These are phyloP conservation scores for Habrosyne pyritoides DNA, from an alignment of 2,888 invertebrate species.

Conservation along the genomic window DNA sequence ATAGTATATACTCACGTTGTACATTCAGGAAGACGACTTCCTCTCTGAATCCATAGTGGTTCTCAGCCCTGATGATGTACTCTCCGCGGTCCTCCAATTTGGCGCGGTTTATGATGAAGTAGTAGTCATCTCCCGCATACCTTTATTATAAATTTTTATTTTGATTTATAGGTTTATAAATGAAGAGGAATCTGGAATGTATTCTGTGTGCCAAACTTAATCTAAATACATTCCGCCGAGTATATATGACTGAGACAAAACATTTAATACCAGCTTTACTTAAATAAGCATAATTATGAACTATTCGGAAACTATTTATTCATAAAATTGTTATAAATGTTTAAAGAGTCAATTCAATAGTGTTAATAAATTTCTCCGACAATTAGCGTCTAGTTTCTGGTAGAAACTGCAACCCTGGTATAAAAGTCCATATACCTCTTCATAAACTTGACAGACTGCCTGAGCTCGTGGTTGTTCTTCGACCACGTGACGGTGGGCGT, in stretches of 20 bases:
- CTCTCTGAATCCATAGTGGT: conserved; percentile 97
- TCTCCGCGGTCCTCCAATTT: conserved; percentile 98
- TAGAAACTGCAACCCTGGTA: not conserved
- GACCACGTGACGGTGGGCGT: conserved; percentile 98
- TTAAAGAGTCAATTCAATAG: too few relatives aligned
- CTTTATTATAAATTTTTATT: conserved; percentile 45
- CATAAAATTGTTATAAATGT: too few relatives aligned
- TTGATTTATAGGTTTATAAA: too few relatives aligned
- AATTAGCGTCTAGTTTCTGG: too few relatives aligned
- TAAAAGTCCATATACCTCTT: conserved; percentile 85
- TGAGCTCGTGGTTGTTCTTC: conserved; percentile 94
- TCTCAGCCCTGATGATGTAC: conserved; percentile 98
- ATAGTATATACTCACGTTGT: conserved; percentile 89
- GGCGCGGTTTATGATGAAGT: conserved; percentile 98
- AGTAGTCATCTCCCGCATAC: conserved; percentile 97
- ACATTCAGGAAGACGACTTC: conserved; percentile 98
- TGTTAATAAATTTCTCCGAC: too few relatives aligned
- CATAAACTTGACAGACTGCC: conserved; percentile 99
- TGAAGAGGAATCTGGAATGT: too few relatives aligned
- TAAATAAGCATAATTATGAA: too few relatives aligned
- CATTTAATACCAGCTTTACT: too few relatives aligned
- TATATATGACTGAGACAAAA: too few relatives aligned
- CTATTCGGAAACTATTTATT: too few relatives aligned
- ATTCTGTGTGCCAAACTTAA: too few relatives aligned
- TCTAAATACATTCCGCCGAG: too few relatives aligned